Evolutionary conservation across 1,140 invertebrate species (phyloP), one percentile per base, ranked within the genome.

Genomic region (Agrypnia vestita): DNA sequence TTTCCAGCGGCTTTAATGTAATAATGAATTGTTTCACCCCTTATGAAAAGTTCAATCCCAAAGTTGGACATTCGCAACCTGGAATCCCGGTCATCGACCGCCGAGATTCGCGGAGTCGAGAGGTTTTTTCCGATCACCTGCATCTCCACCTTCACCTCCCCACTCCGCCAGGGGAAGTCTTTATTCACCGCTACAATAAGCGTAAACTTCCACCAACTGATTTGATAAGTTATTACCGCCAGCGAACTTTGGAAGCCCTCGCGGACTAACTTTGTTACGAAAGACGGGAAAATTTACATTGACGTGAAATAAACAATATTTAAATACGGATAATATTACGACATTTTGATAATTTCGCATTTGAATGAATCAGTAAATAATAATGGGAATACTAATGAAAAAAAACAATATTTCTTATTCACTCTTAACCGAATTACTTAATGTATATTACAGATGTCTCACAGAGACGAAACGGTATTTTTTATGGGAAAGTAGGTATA

Each of bases 111-210:
- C 21, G 71, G 21, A 46, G 44, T 49, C 21, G 51, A 49, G 35
- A 53, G 47, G 3, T 56, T 73, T 73, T 73, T 35, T 53, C 53
- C 47, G 35, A 73, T 73, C 71, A 73, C 71, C 71, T 73, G 71
- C 71, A 53, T 35, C 49, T 43, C 46, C n/a, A 47, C 64, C 64
- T 47, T 47, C 61, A 13, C 43, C 43, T 7, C 3, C 35, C n/a
- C n/a, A 9, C 43, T 4, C 64, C 15, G 35, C 44, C 64, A 19
- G 1, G 9, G 13, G 44, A 46, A 47, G 64, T 15, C 64, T 21
- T 46, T 21, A 69, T 47, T 47, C 64, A 69, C 64, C 44, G 64
- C 64, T 47, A 69, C 64, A 69, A 69, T 69, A 69, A 69, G 44
- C 64, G 44, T 47, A 46, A 49, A 69, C 64, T 69, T 69, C 61